Evolutionary conservation across 1,140 invertebrate genomes (phyloP), one percentile per base, ranked within the genome.

Genomic region (Pseudachorutes palmiensis): DNA sequence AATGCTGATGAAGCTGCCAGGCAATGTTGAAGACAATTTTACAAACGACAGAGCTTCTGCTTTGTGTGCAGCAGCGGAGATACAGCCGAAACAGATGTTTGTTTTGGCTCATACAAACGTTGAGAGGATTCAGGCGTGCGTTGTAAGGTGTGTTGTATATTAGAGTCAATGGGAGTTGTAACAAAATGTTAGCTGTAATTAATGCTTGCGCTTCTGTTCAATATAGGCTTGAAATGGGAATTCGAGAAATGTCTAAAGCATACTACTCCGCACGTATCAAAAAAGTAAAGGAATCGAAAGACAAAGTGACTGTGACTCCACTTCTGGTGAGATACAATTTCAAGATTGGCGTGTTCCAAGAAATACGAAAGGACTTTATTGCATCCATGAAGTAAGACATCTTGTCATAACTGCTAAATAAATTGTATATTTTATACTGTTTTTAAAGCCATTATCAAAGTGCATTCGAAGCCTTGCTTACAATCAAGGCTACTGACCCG

Each of bases 261-360:
- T 98, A 96, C 80, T 98, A 98, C 79, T 87, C 91, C 69, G 86
- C 87, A 64, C 89, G 94, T 80, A 86, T 90, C n/a, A 86, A 89
- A 75, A 84, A 86, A 63, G 87, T 98, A 3, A 92, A 94, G 78
- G 85, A 84, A 45, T 92, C 24, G 62, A 74, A 71, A 58, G 72
- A 94, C 74, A 94, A 93, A 81, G 92, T 87, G 14, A 89, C 87
- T 19, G 94, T 97, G 80, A 89, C 92, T 75, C 88, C 90, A 73
- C 80, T 98, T 24, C 93, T 92, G 83, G 92, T 98, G 2, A 81
- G 96, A 28, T 94, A 98, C 82, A 91, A 96, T 74, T 98, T 97
- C 76, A 99, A 99, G 82, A 87, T 97, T 76, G 97, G 88, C n/a
- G 97, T 96, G 81, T 85, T 95, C 49, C 91, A 91, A 79, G 96